These are phyloP conservation scores for Anoura caudifer DNA, from an alignment of 2,113 vertebrate genomes.

Conservation along the genomic window DNA sequence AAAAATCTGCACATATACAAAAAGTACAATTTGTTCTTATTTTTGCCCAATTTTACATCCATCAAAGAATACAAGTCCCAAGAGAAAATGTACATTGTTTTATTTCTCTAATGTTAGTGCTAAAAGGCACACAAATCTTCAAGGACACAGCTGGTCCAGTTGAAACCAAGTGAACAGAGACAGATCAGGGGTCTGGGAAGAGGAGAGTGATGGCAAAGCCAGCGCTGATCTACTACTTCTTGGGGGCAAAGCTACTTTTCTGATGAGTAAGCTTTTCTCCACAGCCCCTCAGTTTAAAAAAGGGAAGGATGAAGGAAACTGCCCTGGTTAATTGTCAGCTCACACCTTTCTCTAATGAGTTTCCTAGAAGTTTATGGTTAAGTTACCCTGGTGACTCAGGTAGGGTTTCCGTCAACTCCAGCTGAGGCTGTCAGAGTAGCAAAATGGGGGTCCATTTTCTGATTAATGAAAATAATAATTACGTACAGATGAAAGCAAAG, in stretches of 20 bases:
- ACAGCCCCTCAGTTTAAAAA: slow-evolving; percentile 34
- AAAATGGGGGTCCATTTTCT: slow-evolving; percentile 80
- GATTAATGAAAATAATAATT: slow-evolving; percentile 90
- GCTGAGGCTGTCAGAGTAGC: slow-evolving; percentile 75
- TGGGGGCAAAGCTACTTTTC: slow-evolving; percentile 60
- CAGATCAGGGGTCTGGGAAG: not conserved
- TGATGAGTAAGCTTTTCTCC: slow-evolving; percentile 82
- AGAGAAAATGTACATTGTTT: slow-evolving; percentile 55
- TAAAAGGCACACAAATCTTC: slow-evolving; percentile 76
- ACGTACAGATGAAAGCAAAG: slow-evolving; percentile 77
- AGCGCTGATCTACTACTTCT: not conserved
- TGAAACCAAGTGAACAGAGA: slow-evolving; percentile 64
- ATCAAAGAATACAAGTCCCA: slow-evolving; percentile 7
- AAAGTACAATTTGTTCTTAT: slow-evolving; percentile 10
- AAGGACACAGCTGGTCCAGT: slow-evolving; percentile 73
- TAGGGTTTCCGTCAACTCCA: slow-evolving; percentile 84
- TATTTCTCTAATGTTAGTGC: slow-evolving; percentile 55
- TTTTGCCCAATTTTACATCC: slow-evolving; percentile 19
- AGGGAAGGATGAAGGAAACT: slow-evolving; percentile 59
- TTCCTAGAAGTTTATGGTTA: slow-evolving; percentile 87
- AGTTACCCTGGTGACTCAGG: slow-evolving; percentile 85
- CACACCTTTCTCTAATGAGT: slow-evolving; percentile 90
- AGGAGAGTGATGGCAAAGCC: not conserved
- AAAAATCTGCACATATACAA: slow-evolving; percentile 44
- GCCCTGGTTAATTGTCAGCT: slow-evolving; percentile 82